A percentile compares a stretch with the other conserved stretches of the same genome.
Evolutionary conservation across 2,113 vertebrate species (phyloP).

Genomic region (Silurus glanis): DNA sequence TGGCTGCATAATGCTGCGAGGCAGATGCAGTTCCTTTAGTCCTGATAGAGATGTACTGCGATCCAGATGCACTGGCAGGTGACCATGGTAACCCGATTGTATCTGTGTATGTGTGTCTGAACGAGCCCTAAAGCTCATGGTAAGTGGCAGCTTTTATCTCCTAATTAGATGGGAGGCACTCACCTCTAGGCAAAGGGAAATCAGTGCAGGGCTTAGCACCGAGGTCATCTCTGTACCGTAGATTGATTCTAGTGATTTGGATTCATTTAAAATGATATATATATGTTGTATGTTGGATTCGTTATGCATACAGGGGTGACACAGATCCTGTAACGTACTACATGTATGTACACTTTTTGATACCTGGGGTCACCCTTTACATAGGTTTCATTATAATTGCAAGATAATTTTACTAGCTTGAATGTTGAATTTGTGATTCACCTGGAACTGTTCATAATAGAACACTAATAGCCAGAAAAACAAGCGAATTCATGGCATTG

Average conservation of each 20-base stretch:
- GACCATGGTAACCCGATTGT: slow-evolving; percentile 88
- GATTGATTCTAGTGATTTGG: slow-evolving; percentile 5
- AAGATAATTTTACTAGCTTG: not conserved
- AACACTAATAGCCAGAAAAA: not conserved
- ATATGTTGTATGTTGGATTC: not conserved
- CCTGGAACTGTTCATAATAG: not conserved
- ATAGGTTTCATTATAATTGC: not conserved
- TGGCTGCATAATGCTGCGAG: slow-evolving; percentile 10
- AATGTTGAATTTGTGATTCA: not conserved
- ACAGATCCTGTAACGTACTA: not conserved
- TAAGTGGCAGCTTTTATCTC: slow-evolving; percentile 84
- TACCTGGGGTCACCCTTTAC: not conserved
- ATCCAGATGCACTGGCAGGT: slow-evolving; percentile 83
- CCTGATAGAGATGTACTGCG: slow-evolving; percentile 68
- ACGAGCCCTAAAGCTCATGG: slow-evolving; percentile 67
- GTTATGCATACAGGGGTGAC: not conserved
- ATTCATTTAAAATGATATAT: not conserved
- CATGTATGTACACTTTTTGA: not conserved
- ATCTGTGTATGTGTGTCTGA: slow-evolving; percentile 31
- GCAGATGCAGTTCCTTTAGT: slow-evolving; percentile 26
- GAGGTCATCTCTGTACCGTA: slow-evolving; percentile 52
- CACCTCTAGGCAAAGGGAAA: slow-evolving; percentile 66
- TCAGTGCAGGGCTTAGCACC: slow-evolving; percentile 66
- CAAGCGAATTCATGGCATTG: not conserved
- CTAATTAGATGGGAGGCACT: slow-evolving; percentile 78